phyloP scores from a whole-genome alignment of 2,113 vertebrate species.

The Xiphophorus maculatus region DNA sequence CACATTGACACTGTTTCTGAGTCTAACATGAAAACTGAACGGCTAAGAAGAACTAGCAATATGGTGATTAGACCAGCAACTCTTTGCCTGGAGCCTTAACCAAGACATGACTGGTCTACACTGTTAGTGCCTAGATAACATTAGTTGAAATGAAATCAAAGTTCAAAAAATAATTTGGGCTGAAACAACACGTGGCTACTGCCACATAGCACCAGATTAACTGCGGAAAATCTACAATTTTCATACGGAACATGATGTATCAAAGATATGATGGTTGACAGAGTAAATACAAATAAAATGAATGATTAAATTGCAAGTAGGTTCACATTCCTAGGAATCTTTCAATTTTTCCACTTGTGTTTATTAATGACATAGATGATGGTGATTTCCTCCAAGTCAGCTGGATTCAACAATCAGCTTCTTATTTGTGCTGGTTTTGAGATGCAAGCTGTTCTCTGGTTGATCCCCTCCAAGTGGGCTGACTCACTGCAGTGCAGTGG shows the following conservation, averaged over 20 bases:
- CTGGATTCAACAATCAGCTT: neutral
- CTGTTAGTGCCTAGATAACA: neutral
- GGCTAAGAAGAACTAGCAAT: slow-evolving; percentile 30
- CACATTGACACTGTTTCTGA: slow-evolving; percentile 87
- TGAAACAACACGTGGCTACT: neutral
- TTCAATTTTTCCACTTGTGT: too few relatives aligned
- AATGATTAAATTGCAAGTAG: neutral
- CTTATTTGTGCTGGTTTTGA: neutral
- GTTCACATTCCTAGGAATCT: too few relatives aligned
- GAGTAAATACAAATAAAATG: neutral
- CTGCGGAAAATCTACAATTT: neutral
- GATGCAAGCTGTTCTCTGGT: neutral
- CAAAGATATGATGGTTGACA: neutral
- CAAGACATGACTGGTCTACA: neutral
- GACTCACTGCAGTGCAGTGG: neutral
- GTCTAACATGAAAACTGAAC: neutral
- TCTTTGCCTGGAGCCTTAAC: neutral
- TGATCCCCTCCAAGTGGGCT: neutral
- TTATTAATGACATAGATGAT: too few relatives aligned
- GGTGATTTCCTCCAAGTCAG: neutral
- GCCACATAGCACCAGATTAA: neutral
- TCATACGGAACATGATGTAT: neutral
- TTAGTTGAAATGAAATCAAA: neutral
- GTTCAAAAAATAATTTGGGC: neutral
- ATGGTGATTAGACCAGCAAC: neutral